A percentile compares a stretch with the other conserved stretches of the same genome.
Conservation (phyloP, 2,888 invertebrate species). For the Entomobrya proxima region DNA sequence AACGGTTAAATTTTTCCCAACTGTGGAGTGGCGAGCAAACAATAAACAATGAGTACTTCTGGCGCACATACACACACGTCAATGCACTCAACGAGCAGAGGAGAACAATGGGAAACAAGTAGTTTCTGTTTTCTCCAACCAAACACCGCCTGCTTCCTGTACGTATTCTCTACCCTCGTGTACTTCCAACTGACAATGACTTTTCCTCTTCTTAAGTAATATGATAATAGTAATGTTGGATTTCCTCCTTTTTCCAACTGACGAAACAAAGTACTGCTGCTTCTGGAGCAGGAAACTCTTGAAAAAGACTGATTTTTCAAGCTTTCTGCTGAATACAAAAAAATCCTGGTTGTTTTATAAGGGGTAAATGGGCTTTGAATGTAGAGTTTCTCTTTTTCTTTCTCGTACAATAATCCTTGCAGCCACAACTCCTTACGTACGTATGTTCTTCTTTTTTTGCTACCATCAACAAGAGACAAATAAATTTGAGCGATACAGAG, state of each 20-base stretch:
- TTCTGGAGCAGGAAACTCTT: constrained; percentile 1
- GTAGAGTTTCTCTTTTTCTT: background rate
- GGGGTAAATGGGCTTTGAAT: background rate
- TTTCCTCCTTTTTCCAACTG: constrained; percentile 8
- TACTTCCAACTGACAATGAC: constrained; percentile 24
- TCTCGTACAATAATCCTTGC: background rate
- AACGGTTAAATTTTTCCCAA: background rate
- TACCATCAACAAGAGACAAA: constrained; percentile 14
- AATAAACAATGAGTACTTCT: constrained; percentile 4
- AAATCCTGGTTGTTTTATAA: background rate
- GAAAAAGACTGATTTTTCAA: constrained; percentile 4
- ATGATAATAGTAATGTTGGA: constrained; percentile 19
- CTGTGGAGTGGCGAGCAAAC: constrained; percentile 4
- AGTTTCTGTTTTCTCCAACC: background rate
- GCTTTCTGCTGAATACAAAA: background rate
- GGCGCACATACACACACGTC: background rate
- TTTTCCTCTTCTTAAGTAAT: constrained; percentile 29
- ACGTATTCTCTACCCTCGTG: background rate
- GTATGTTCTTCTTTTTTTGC: background rate
- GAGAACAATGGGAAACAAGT: constrained; percentile 6
- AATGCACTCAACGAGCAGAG: background rate
- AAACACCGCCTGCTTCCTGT: background rate
- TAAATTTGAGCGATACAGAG: background rate
- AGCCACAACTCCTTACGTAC: background rate
- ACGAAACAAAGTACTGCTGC: background rate